Evolutionary conservation across 2,113 vertebrate species (phyloP).

Genomic region (Oreocharis arfaki): DNA sequence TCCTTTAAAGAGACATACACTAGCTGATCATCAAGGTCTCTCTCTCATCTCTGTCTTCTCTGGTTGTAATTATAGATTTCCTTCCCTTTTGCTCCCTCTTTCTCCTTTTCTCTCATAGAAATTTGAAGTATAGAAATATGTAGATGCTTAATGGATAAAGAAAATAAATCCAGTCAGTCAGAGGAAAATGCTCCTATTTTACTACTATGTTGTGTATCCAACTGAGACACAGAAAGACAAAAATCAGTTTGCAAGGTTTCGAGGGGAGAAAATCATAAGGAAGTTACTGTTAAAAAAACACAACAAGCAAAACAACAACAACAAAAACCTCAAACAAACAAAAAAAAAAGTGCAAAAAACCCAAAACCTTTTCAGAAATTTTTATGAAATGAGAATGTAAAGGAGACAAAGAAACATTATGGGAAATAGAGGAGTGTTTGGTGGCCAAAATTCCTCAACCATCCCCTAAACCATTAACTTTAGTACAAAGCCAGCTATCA

Average conservation of each 20-base stretch:
- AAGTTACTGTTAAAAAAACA: neutral
- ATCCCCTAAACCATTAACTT: neutral
- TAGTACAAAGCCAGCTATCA: neutral
- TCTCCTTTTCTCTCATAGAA: neutral
- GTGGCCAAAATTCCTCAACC: neutral
- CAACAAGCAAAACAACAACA: neutral
- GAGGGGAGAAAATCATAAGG: neutral
- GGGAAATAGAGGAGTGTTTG: neutral
- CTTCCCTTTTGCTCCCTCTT: neutral
- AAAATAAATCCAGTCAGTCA: neutral
- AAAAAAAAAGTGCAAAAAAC: neutral
- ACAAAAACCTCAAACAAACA: neutral
- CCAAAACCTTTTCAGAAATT: accelerated
- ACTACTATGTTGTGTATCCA: neutral
- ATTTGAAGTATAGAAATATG: neutral
- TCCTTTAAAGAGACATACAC: neutral
- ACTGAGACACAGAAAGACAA: neutral
- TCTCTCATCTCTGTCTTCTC: neutral
- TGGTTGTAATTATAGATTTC: neutral
- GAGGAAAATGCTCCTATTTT: neutral
- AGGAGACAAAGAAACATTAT: neutral
- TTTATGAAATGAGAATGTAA: neutral
- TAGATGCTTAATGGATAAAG: neutral
- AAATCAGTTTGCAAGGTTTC: neutral
- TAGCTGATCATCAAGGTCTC: neutral